Evolutionary conservation across 2,888 invertebrate species (phyloP), one percentile per base, ranked within the genome.

Genomic region (Ichneumoninae sp.): DNA sequence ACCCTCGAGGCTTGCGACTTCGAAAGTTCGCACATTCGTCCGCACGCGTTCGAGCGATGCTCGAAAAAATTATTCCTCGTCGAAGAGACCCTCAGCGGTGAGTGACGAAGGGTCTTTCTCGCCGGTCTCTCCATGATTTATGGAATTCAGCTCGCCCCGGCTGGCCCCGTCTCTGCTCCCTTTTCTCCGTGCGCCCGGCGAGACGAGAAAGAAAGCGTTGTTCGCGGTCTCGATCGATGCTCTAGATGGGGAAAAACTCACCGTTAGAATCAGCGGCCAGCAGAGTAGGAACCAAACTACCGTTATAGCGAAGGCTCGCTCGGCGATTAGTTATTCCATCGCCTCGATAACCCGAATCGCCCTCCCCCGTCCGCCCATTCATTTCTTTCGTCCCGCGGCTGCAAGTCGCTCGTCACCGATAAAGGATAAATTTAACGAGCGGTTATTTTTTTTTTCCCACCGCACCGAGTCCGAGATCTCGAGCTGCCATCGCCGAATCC

Each of bases 341-440:
- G 81, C 86, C 86, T 87, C 81, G 76, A 87, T 87, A 87, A 86
- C 80, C 83, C 81, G 68, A 75, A 66, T 57, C 68, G 57, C 66
- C 68, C 77, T 77, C 77, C 79, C 75, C 74, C 79, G 50, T 77
- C 81, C 63, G 33, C 65, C 50, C 83, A 63, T 50, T 70, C 26
- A 65, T 50, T 74, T 76, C 76, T 60, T 71, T 26, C 71, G 77
- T 83, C 74, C n/a, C 44, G 40, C 30, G 26, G 75, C 52, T 76
- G 71, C 66, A 73, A 77, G 63, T 69, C 79, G 75, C 68, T 74
- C 83, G 87, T 89, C 87, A 86, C 86, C 83, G 90, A 91, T 91
- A 92, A 92, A 90, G 85, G 89, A 87, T 89, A 89, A 91, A 92
- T 92, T 91, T 92, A 92, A 91, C 89, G 91, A 91, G 89, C 87